Base-by-base conservation (phyloP, 1,140 invertebrate genomes). In the Hermetia illucens region DNA sequence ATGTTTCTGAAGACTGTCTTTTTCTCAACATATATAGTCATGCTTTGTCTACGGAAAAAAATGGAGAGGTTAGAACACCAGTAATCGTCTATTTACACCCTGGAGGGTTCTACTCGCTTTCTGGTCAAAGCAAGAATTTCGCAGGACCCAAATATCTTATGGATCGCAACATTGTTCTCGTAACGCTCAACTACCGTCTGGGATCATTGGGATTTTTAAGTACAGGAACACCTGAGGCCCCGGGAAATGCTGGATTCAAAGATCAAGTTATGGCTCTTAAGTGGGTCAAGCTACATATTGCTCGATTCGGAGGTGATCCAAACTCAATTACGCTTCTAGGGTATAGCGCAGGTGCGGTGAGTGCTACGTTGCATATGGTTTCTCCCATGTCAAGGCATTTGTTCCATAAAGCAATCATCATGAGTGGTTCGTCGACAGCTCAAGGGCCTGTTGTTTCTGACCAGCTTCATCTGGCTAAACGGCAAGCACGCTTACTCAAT, bases 231-330 rank as follows among this genome's bases (percentile, higher is more conserved):
- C 55, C 63, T 4, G 44, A 64, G 22, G 65, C 70, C 5, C 70
- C 74, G 0, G 79, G 77, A 16, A 81, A 82, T 53, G 70, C 70
- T 48, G 78, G 76, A 1, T 52, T 81, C 29, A 75, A 75, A 52
- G 80, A 83, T 58, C 76, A 81, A 59, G 71, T 79, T 5, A 51
- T 60, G n/a, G 76, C 74, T 0, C 50, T 83, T 2, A 60, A 67
- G 27, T 85, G 79, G 79, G 64, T 84, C 5, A 64, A 72, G 44
- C 50, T 70, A 9, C 77, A 83, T 43, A 79, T 83, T 24, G 60
- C 41, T 4, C 45, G 58, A 27, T 83, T 83, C 52, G 78, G 79
- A 10, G 81, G 80, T 2, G 75, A 87, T 62, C 68, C 75, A 1
- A 59, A 69, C 38, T 52, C 55, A 12, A 72, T 85, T 2, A 82